Base-by-base conservation (phyloP, 2,888 invertebrate genomes). In the Autographa pulchrina region DNA sequence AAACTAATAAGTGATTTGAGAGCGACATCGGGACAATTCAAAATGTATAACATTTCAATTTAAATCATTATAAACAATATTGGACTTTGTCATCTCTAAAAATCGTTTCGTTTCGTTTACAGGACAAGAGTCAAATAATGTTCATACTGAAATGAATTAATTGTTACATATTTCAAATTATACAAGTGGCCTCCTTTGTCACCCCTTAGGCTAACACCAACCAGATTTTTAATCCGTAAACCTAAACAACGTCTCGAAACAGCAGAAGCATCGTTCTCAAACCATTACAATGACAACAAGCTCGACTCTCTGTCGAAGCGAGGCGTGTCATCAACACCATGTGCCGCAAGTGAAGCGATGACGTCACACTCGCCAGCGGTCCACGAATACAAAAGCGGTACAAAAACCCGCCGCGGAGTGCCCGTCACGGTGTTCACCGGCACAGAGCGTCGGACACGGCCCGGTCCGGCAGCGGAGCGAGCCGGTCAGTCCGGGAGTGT, bases 331-430 rank as follows among this genome's bases (percentile, higher is more conserved):
- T 41, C 62, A 54, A 70, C 20, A 58, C n/a, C 48, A 20, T 18
- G 54, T 54, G 35, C 66, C 62, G 66, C 52, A 67, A 66, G 59
- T 77, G 66, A 64, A 59, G 32, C 59, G 20, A 25, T 64, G 20
- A 32, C 54, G 25, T 20, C 66, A 52, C 70, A 41, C 58, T 59
- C 61, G 38, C 18, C 59, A 38, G 41, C 66, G 8, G 65, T 67
- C 20, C 20, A 65, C 59, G 58, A 65, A 56, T 78, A 74, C 65
- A 65, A 65, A 78, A 65, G 11, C 41, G 35, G 64, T 66, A 72
- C 62, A 77, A 65, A 65, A 72, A 58, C 16, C 74, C 52, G 74
- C 59, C 35, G 7, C 2, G 31, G 70, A 70, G 66, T 59, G 38
- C 43, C 59, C 18, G 25, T 25, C n/a, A 56, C 20, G 18, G 31